These are phyloP conservation scores for Pocillopora verrucosa DNA, from an alignment of 64 coral and sea anemone species.

Conservation along the genomic window DNA sequence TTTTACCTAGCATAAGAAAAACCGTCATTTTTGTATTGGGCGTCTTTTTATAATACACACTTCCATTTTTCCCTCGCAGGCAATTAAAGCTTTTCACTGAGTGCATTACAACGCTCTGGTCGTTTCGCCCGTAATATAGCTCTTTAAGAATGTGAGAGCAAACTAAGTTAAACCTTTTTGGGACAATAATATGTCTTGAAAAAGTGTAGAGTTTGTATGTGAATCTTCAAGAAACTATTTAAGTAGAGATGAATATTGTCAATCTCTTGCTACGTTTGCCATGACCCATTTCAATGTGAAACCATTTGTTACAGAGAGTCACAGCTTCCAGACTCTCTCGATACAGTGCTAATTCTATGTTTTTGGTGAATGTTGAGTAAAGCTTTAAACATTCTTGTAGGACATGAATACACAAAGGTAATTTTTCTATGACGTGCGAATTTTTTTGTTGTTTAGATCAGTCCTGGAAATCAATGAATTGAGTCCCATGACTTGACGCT, in stretches of 20 bases:
- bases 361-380: not conserved
- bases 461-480: not conserved
- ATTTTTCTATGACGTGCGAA: not conserved
- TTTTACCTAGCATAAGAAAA: not conserved
- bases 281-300: not conserved
- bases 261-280: not conserved
- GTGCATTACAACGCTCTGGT: not conserved
- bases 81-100: not conserved
- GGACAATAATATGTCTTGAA: conserved; percentile 18
- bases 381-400: conserved; percentile 23
- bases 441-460: not conserved
- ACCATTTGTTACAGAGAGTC: not conserved
- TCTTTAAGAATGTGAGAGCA: not conserved
- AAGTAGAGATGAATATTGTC: conserved; percentile 32
- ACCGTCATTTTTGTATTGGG: not conserved
- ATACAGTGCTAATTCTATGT: not conserved
- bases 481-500: too few relatives aligned
- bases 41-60: not conserved
- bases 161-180: conserved; percentile 27
- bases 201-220: conserved; percentile 8
- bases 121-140: conserved; percentile 6
- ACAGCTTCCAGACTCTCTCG: not conserved
- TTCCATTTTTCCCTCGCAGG: not conserved
- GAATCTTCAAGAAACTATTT: conserved; percentile 22
- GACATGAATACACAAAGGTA: conserved; percentile 1